Percentiles rank a stretch among this genome's conserved stretches.
Evolutionary conservation across 2,797 vertebrate genomes (phyloP).

Genomic region (Tinamus major): DNA sequence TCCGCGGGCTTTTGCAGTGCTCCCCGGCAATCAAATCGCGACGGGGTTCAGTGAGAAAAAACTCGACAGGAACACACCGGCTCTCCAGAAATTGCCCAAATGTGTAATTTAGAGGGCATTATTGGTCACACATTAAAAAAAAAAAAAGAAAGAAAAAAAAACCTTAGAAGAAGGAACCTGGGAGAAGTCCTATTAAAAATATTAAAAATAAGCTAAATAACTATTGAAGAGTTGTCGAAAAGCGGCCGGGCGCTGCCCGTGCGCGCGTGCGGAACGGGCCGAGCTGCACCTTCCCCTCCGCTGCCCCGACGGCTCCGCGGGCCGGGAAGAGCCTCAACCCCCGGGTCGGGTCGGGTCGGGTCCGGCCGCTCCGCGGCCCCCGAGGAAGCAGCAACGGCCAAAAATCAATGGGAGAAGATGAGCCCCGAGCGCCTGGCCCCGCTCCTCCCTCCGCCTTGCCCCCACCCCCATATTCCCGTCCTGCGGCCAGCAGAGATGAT

Average conservation of each 20-base stretch:
- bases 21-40: too few relatives aligned
- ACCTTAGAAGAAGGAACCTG: background rate
- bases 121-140: background rate
- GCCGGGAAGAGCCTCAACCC: background rate
- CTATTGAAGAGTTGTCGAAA: background rate
- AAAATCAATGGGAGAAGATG: conserved; percentile 60
- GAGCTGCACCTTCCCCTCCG: background rate
- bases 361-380: background rate
- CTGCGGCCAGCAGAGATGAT: conserved; percentile 65
- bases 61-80: background rate
- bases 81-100: background rate
- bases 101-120: background rate
- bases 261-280: too few relatives aligned
- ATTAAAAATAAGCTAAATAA: rapidly evolving
- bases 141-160: too few relatives aligned
- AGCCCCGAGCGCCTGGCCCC: conserved; percentile 46
- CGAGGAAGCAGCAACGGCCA: conserved; percentile 25
- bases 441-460: conserved; percentile 48
- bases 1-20: background rate
- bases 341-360: background rate
- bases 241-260: too few relatives aligned
- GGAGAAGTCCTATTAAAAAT: background rate
- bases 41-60: background rate
- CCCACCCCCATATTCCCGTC: conserved; percentile 59
- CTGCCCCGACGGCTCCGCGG: background rate